phyloP scores from a whole-genome alignment of 1,140 invertebrate genomes.

The Proctacanthus coquilletti region DNA sequence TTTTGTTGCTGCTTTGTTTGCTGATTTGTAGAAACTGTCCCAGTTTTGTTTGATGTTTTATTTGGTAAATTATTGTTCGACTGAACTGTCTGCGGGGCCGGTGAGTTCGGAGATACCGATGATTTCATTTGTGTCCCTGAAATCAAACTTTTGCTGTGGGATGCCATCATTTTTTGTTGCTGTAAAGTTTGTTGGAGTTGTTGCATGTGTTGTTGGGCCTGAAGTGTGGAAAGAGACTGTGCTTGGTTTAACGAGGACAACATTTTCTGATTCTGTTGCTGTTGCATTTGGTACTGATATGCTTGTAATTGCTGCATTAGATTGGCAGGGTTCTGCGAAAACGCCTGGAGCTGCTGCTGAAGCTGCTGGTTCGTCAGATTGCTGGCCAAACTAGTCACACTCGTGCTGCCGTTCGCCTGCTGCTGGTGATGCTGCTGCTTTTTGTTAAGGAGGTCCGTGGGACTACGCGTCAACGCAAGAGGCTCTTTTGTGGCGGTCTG shows the following conservation, averaged over 20 bases:
- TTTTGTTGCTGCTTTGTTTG: no score
- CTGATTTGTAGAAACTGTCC: no score
- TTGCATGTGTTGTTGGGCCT: constrained; percentile 3
- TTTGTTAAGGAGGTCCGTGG: constrained; percentile 10
- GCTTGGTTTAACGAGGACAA: constrained; percentile 6
- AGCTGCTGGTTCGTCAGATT: constrained; percentile 3
- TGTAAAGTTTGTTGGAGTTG: constrained; percentile 5
- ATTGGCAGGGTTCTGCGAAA: constrained; percentile 5
- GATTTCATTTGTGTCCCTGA: no score
- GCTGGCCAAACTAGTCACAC: constrained; percentile 2
- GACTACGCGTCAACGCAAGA: constrained; percentile 9
- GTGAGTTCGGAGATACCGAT: no score
- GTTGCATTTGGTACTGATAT: constrained; percentile 10
- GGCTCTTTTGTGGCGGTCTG: constrained; percentile 6
- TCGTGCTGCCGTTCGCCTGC: constrained; percentile 9
- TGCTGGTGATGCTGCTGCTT: constrained; percentile 10
- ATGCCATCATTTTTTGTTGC: no score
- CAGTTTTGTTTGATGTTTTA: no score
- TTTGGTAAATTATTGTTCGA: no score
- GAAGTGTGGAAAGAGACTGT: background rate
- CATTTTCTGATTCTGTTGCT: constrained; percentile 10
- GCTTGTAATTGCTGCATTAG: constrained; percentile 11
- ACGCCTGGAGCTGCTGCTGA: constrained; percentile 9
- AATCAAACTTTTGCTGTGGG: no score
- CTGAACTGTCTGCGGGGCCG: no score